Conservation (phyloP, 2,888 invertebrate species). For the Drosophila basisetae region DNA sequence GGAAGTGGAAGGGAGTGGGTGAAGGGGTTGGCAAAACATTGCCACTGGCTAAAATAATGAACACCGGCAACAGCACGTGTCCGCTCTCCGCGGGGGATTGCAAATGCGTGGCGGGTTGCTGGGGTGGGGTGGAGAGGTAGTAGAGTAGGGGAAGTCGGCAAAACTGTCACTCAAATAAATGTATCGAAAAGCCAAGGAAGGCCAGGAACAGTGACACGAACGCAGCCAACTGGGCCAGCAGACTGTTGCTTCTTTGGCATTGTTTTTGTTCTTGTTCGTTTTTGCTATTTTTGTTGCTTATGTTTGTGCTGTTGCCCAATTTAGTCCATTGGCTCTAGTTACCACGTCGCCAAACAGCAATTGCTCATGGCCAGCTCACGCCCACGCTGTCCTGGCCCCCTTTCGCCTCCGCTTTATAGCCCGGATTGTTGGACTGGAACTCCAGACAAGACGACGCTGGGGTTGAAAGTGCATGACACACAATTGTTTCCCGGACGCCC, state of each 20-base stretch:
- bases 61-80: constrained; percentile 64
- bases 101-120: constrained; percentile 4
- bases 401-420: not conserved
- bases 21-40: constrained; percentile 61
- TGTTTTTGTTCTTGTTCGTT: constrained; percentile 5
- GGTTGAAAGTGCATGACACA: constrained; percentile 82
- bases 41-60: constrained; percentile 68
- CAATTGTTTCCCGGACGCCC: constrained; percentile 61
- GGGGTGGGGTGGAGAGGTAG: not conserved
- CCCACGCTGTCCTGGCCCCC: not conserved
- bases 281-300: constrained; percentile 3
- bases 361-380: constrained; percentile 52
- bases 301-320: constrained; percentile 59
- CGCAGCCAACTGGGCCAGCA: constrained; percentile 50
- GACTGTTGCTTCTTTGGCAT: constrained; percentile 62
- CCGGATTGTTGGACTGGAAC: constrained; percentile 3
- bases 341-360: constrained; percentile 53
- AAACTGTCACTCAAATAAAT: constrained; percentile 71
- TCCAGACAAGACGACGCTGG: constrained; percentile 62
- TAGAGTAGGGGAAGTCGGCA: not conserved
- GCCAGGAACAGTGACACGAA: constrained; percentile 8
- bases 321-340: constrained; percentile 67
- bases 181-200: constrained; percentile 48
- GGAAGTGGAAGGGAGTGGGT: not conserved
- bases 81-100: constrained; percentile 19